Conservation (phyloP, 2,113 vertebrate species). For the Sturnus vulgaris region DNA sequence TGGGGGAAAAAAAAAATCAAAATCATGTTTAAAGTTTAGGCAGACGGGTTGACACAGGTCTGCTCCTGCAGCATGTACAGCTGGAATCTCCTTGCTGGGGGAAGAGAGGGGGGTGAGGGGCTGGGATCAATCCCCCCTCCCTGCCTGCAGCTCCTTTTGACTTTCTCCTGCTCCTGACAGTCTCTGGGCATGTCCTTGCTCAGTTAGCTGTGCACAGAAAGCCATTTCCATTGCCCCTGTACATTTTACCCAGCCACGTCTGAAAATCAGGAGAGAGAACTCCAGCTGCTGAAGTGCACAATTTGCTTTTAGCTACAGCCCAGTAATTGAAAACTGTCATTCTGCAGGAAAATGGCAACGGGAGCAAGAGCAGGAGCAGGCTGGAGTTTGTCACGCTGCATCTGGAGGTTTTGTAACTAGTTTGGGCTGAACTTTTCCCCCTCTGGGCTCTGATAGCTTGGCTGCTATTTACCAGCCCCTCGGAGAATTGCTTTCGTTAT, state of each 20-base stretch:
- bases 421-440: constrained; percentile 58
- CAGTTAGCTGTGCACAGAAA: constrained; percentile 19
- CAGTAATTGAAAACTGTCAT: constrained; percentile 71
- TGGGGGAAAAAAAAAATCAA: not conserved
- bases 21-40: not conserved
- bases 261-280: constrained; percentile 46
- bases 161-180: not conserved
- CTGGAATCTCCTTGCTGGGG: not conserved
- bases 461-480: constrained; percentile 54
- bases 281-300: constrained; percentile 51
- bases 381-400: constrained; percentile 53
- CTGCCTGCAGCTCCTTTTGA: not conserved
- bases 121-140: not conserved
- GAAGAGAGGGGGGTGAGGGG: not conserved
- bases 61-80: not conserved
- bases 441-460: constrained; percentile 46
- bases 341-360: constrained; percentile 53
- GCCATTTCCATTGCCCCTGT: not conserved
- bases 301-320: constrained; percentile 54
- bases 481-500: constrained; percentile 30
- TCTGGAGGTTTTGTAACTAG: constrained; percentile 45
- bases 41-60: not conserved
- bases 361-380: not conserved
- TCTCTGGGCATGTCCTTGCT: constrained; percentile 1
- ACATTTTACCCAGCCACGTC: constrained; percentile 39